Conservation (phyloP, 2,113 vertebrate genomes). For the Ceyx cyanopectus region DNA sequence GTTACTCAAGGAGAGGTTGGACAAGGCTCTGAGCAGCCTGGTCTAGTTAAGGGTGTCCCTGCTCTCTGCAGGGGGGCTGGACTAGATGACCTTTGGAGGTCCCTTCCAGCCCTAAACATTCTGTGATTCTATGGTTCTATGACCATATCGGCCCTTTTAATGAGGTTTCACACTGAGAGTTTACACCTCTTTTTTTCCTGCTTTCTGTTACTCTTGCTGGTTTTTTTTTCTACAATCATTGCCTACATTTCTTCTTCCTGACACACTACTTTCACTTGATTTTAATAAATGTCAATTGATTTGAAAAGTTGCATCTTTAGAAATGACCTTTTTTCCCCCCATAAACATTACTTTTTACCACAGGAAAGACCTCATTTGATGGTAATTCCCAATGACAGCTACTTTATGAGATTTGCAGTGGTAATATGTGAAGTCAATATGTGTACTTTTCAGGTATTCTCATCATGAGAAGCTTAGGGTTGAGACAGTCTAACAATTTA, state of each 20-base stretch:
- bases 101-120: too few relatives aligned
- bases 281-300: slow-evolving; percentile 8
- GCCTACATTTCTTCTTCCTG: background rate
- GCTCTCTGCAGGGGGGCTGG: too few relatives aligned
- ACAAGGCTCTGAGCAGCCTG: too few relatives aligned
- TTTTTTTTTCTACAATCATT: background rate
- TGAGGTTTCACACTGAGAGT: background rate
- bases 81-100: too few relatives aligned
- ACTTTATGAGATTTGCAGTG: background rate
- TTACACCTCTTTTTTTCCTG: background rate
- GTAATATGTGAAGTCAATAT: background rate
- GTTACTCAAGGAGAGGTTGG: too few relatives aligned
- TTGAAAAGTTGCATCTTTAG: background rate
- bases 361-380: background rate
- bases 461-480: background rate
- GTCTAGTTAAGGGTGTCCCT: too few relatives aligned
- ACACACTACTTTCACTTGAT: background rate
- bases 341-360: background rate
- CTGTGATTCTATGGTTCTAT: background rate
- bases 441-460: background rate
- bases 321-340: background rate
- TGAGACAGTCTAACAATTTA: background rate
- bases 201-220: background rate
- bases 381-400: background rate
- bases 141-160: background rate